Evolutionary conservation across 1,140 invertebrate genomes (phyloP), one percentile per base, ranked within the genome.

Genomic region (Piezodorus guildinii): DNA sequence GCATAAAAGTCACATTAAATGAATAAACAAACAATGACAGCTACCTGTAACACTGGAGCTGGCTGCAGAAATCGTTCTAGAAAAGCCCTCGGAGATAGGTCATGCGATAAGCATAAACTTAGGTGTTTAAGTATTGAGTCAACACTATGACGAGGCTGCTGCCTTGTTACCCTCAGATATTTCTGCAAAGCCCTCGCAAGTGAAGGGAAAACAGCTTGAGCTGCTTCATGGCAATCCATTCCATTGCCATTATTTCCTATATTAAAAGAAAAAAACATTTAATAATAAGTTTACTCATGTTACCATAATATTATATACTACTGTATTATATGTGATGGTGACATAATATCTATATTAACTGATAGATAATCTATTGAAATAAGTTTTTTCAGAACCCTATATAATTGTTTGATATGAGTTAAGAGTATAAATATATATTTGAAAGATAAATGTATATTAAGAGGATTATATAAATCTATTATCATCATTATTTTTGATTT

Each of bases 161-260:
- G 95, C 1, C 95, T 76, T 0, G 95, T 98, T 1, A 97, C 87
- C 23, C 95, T 81, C 49, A 99, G 77, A 76, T 95, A 98, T 75
- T 98, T 98, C 76, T 98, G 95, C 60, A 99, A 77, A 2, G 95
- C 89, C 60, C 94, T 81, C 0, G 94, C 91, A 80, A 98, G 86
- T 0, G 93, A 95, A 6, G 94, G 94, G 73, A 98, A 98, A 19
- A 98, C 91, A 0, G 95, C 92, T 72, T 96, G 91, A 0, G 96
- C 95, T 16, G 95, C 94, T 78, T 98, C 95, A 69, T 90, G 83
- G 0, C 94, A 87, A 73, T 96, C 92, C 81, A 98, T 87, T 0
- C n/a, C 17, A 34, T 19, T 23, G 23, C 23, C 23, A 23, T 19
- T 25, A 56, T 56, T 56, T 15, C 52, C 52, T 56, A 23, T 23